These are phyloP conservation scores for Metallyticus violacea DNA, from an alignment of 2,888 invertebrate species.

Conservation along the genomic window DNA sequence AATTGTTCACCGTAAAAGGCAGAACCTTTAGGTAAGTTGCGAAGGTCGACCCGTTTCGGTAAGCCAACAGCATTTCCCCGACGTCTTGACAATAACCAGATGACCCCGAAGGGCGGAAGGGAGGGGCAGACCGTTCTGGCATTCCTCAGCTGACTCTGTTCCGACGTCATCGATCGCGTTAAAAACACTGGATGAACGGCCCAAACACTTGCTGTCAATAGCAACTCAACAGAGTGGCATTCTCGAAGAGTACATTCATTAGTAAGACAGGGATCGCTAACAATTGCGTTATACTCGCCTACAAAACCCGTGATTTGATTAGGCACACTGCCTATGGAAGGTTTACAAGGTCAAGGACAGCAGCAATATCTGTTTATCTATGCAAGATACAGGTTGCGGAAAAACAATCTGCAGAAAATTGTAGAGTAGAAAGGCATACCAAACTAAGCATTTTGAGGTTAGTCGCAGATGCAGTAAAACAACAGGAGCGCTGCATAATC, in stretches of 20 bases:
- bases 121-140: background rate
- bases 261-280: background rate
- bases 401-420: too few species aligned
- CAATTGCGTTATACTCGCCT: background rate
- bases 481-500: too few species aligned
- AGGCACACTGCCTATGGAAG: too few species aligned
- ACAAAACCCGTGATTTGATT: too few species aligned
- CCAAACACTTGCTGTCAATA: background rate
- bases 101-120: background rate
- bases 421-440: too few species aligned
- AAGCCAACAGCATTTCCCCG: background rate
- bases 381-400: too few species aligned
- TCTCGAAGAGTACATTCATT: background rate
- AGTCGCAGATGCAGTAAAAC: too few species aligned
- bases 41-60: background rate
- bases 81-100: background rate
- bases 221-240: background rate
- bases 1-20: background rate
- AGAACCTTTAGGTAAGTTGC: background rate
- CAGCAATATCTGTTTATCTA: too few species aligned
- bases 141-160: background rate
- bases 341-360: too few species aligned
- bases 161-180: background rate
- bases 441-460: too few species aligned
- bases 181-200: background rate